Evolutionary conservation across 2,797 vertebrate genomes (phyloP).

Genomic region (Rhodeus uyekii): DNA sequence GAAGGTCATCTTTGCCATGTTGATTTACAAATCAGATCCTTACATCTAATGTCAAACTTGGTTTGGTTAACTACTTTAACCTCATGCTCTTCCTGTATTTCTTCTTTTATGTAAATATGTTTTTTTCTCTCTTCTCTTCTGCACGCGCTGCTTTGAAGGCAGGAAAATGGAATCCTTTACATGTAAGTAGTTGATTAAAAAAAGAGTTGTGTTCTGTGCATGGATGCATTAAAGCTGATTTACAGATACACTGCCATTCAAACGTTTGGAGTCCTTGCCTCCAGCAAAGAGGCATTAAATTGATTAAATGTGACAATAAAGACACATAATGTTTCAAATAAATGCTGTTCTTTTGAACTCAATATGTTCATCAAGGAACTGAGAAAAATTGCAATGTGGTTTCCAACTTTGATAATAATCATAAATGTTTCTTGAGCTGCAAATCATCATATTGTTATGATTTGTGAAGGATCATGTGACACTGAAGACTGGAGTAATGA

Average conservation of each 20-base stretch:
- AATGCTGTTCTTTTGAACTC: background rate
- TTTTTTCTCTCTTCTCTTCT: slow-evolving; percentile 76
- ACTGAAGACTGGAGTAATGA: too few species aligned
- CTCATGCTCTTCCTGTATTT: slow-evolving; percentile 23
- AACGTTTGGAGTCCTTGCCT: background rate
- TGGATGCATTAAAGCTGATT: background rate
- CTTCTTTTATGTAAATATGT: slow-evolving; percentile 64
- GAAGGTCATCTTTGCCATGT: background rate
- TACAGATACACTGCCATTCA: background rate
- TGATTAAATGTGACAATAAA: background rate
- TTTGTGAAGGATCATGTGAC: background rate
- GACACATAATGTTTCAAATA: background rate
- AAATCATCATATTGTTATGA: background rate
- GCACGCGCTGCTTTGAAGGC: slow-evolving; percentile 80
- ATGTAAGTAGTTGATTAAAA: slow-evolving; percentile 80
- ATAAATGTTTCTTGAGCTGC: too few species aligned
- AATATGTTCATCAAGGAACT: background rate
- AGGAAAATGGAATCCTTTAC: slow-evolving; percentile 98
- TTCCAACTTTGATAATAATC: too few species aligned
- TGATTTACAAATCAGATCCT: background rate
- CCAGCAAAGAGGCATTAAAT: background rate
- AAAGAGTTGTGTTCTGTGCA: background rate
- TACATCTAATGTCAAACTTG: background rate
- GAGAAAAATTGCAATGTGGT: background rate
- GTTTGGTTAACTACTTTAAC: too few species aligned